These are phyloP conservation scores for Ibidorhyncha struthersii DNA, from an alignment of 2,113 vertebrate species.

Conservation along the genomic window DNA sequence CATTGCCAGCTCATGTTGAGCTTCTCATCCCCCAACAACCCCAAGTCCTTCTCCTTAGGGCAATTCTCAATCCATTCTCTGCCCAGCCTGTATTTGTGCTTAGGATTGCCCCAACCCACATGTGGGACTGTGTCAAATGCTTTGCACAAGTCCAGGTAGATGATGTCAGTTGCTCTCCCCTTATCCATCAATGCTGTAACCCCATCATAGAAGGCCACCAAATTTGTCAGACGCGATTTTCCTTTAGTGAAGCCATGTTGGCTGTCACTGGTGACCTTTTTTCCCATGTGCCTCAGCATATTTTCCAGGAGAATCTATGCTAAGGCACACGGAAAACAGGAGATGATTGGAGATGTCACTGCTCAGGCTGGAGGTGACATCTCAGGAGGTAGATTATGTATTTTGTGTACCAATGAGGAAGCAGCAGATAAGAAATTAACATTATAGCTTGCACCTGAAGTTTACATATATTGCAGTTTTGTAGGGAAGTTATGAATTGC, in stretches of 20 bases:
- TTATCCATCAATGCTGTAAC: background rate
- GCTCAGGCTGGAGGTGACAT: background rate
- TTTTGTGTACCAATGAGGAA: background rate
- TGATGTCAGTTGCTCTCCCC: background rate
- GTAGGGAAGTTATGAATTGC: background rate
- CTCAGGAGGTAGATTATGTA: background rate
- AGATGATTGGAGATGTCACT: background rate
- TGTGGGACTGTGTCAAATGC: background rate
- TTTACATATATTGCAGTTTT: background rate
- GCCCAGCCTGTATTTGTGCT: background rate
- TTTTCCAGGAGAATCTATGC: background rate
- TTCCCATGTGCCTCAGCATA: background rate
- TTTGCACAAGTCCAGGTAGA: background rate
- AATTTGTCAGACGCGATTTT: background rate
- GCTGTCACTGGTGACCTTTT: background rate
- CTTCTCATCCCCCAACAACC: background rate
- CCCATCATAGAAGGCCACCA: background rate
- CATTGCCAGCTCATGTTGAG: background rate
- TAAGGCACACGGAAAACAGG: background rate
- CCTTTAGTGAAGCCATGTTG: background rate
- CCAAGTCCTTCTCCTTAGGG: background rate
- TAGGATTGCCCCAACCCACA: background rate
- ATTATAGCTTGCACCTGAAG: background rate
- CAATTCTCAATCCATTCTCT: background rate
- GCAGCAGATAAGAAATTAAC: background rate